phyloP scores from a whole-genome alignment of 2,113 vertebrate genomes.

The Thamnophis sirtalis region DNA sequence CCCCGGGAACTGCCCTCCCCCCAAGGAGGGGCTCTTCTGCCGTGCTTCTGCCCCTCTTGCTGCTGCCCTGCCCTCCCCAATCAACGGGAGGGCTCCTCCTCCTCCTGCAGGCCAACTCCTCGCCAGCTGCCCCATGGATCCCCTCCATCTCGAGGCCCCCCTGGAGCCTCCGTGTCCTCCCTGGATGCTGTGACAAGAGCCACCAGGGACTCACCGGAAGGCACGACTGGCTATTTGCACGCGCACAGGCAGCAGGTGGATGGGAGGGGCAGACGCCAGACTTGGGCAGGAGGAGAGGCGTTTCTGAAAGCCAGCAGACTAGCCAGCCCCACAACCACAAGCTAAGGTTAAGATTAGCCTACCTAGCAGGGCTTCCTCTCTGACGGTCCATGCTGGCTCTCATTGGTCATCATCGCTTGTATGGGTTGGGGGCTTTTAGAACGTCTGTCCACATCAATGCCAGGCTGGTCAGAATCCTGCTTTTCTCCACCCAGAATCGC shows the following conservation, averaged over 20 bases:
- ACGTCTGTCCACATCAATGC: neutral
- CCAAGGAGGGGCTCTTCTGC: neutral
- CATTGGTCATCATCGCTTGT: no score
- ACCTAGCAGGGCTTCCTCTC: neutral
- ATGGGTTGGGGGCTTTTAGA: neutral
- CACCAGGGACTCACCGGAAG: neutral
- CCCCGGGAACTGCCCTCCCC: neutral
- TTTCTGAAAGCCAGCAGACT: neutral
- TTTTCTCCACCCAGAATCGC: neutral
- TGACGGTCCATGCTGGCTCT: neutral
- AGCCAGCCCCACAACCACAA: neutral
- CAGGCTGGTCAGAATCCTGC: neutral
- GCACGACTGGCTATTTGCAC: neutral
- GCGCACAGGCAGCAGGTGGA: neutral
- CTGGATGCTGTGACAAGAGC: neutral
- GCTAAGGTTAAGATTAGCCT: neutral
- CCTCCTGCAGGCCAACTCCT: neutral
- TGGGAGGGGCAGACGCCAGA: fast-evolving
- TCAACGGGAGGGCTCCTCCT: neutral
- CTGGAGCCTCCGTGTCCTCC: neutral
- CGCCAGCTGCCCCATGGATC: neutral
- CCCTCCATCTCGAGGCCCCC: neutral
- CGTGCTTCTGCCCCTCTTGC: neutral
- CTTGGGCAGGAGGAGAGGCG: neutral
- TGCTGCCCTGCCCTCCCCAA: neutral